These are phyloP conservation scores for Adelges cooleyi DNA, from an alignment of 1,140 invertebrate species.

Conservation along the genomic window DNA sequence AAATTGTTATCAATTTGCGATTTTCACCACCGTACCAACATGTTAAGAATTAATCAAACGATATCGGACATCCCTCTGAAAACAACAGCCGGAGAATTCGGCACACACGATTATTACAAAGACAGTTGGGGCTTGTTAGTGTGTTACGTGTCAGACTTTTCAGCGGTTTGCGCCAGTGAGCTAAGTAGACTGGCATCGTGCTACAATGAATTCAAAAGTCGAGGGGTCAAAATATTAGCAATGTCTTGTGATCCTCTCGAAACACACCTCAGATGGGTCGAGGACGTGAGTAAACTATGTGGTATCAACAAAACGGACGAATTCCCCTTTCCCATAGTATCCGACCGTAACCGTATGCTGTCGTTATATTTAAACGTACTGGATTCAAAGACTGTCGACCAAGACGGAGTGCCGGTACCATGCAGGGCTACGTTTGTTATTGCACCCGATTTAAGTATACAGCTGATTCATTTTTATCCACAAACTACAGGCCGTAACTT, in stretches of 20 bases:
- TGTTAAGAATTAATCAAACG: too few relatives aligned
- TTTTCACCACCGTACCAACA: too few relatives aligned
- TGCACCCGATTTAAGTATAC: conserved; percentile 1
- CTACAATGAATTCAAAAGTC: background rate
- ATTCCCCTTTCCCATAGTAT: conserved; percentile 18
- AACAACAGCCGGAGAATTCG: too few relatives aligned
- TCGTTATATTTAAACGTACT: conserved; percentile 5
- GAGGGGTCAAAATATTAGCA: conserved; percentile 10
- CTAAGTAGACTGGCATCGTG: background rate
- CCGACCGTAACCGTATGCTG: conserved; percentile 10
- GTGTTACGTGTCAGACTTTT: conserved; percentile 17
- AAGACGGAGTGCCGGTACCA: conserved; percentile 1
- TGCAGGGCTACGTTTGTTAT: conserved; percentile 23
- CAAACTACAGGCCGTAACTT: conserved; percentile 15
- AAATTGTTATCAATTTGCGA: too few relatives aligned
- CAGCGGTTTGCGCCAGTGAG: conserved; percentile 1
- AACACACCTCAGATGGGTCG: background rate
- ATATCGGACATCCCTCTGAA: too few relatives aligned
- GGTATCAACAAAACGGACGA: background rate
- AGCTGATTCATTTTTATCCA: conserved; percentile 17
- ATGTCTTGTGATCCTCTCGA: conserved; percentile 9
- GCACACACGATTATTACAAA: too few relatives aligned
- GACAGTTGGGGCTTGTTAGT: conserved; percentile 19
- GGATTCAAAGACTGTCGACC: background rate
- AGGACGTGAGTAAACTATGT: conserved; percentile 7